Base-by-base conservation (phyloP, 2,888 invertebrate species). In the Monoplex corrugatus region DNA sequence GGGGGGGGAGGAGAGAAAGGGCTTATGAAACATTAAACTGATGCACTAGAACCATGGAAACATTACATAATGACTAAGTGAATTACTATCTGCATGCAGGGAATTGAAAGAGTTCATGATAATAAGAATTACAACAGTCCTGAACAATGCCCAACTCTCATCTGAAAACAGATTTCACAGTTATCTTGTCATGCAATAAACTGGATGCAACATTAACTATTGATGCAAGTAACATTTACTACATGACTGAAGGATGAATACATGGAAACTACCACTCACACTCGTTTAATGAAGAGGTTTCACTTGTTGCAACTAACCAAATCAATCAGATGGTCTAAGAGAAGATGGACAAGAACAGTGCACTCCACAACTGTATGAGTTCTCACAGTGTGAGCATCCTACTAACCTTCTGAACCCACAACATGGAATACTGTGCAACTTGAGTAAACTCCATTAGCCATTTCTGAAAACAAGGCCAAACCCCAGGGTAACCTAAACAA, bases 401-500 rank as follows among this genome's bases (percentile, higher is more conserved):
- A 91, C 91, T 88, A 32, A 91, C 91, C 91, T 91, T 91, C 75
- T 91, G 91, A 43, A 89, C 89, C 89, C 89, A 91, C 44, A 91
- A 91, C 63, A 91, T 89, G 84, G 91, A 91, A 80, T 89, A 91
- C n/a, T 82, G 63, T 87, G 87, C 85, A 44, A 89, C 91, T 72
- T 89, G 87, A 75, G 72, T 80, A 87, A 84, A 89, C 45, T 91
- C 91, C 80, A 87, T 86, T 68, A 86, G 85, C 91, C 91, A 91
- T 45, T 68, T 83, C 91, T 91, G 91, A 89, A 91, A 91, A 75
- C 68, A 45, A 72, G 87, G 87, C 35, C 38, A 57, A 68, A 86
- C 13, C 44, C n/a, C 86, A 86, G 35, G 32, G 57, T 80, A 80
- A 80, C 43, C 78, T 16, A 80, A 80, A 80, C 2, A 28, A 32